Percentiles rank a stretch among this genome's conserved stretches.
These are phyloP conservation scores for Lasius platythorax DNA, from an alignment of 2,888 invertebrate genomes.

Conservation along the genomic window DNA sequence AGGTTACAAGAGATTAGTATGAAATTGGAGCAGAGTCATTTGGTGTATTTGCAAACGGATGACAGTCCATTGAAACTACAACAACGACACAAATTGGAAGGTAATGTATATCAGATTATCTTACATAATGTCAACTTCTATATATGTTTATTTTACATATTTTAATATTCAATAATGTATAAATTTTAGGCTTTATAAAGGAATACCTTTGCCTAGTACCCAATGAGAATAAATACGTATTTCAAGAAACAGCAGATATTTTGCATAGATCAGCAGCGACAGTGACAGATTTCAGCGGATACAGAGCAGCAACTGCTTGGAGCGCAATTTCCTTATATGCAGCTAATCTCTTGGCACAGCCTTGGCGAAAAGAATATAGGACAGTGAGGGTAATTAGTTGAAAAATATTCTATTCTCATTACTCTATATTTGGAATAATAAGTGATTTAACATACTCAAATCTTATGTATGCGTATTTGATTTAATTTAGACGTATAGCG, in stretches of 20 bases:
- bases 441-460: conserved; percentile 5
- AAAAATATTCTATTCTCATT: conserved; percentile 25
- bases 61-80: conserved; percentile 93
- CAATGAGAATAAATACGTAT: conserved; percentile 92
- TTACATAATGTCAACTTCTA: not conserved
- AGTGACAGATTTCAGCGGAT: conserved; percentile 92
- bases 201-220: conserved; percentile 93
- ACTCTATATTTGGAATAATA: conserved; percentile 22
- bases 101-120: conserved; percentile 84
- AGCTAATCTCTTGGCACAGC: conserved; percentile 93
- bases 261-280: conserved; percentile 91
- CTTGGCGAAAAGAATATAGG: conserved; percentile 95
- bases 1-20: conserved; percentile 90
- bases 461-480: conserved; percentile 41
- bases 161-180: not conserved
- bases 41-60: conserved; percentile 93
- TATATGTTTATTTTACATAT: not conserved
- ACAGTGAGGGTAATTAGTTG: conserved; percentile 90
- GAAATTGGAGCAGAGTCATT: conserved; percentile 92
- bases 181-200: conserved; percentile 89
- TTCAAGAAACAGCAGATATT: conserved; percentile 92
- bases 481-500: conserved; percentile 91
- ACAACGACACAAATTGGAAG: conserved; percentile 92
- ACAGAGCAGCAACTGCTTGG: conserved; percentile 93
- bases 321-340: conserved; percentile 95